These are phyloP conservation scores for Altica lythri DNA, from an alignment of 2,888 invertebrate genomes.

Conservation along the genomic window DNA sequence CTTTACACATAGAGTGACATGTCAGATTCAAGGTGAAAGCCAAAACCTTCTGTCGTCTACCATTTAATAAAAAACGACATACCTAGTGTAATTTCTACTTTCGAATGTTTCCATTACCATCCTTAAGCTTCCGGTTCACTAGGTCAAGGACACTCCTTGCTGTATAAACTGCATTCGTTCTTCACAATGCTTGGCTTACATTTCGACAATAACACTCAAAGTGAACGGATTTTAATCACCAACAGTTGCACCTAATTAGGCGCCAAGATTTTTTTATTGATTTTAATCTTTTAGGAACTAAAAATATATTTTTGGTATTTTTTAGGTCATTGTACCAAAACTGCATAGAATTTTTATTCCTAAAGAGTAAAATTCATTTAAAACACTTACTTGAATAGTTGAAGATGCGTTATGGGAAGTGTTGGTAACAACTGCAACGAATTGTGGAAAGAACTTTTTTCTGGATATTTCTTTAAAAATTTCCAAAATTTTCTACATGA, in stretches of 20 bases:
- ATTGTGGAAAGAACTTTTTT: too few relatives aligned
- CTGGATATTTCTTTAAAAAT: too few relatives aligned
- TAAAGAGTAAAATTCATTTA: too few relatives aligned
- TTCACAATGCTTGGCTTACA: conserved; percentile 28
- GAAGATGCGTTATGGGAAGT: too few relatives aligned
- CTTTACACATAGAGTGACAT: conserved; percentile 18
- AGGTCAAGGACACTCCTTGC: conserved; percentile 38
- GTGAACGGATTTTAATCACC: background rate
- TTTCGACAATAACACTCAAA: conserved; percentile 18
- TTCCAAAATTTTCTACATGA: too few relatives aligned
- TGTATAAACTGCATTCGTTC: conserved; percentile 27
- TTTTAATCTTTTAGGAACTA: too few relatives aligned
- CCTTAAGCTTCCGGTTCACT: conserved; percentile 31
- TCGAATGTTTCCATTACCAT: conserved; percentile 34
- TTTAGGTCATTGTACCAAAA: too few relatives aligned
- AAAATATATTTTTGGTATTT: too few relatives aligned
- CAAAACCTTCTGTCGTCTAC: conserved; percentile 9
- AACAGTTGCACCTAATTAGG: conserved; percentile 9
- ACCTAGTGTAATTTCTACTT: conserved; percentile 29
- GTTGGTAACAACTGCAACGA: too few relatives aligned
- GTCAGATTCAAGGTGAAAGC: conserved; percentile 27
- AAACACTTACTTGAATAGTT: too few relatives aligned
- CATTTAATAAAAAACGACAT: conserved; percentile 13
- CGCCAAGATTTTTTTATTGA: conserved; percentile 8
- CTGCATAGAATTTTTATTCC: too few relatives aligned